Percentiles rank a stretch among this genome's conserved stretches.
Evolutionary conservation across 2,113 vertebrate species (phyloP).

Genomic region (Callorhinus ursinus): DNA sequence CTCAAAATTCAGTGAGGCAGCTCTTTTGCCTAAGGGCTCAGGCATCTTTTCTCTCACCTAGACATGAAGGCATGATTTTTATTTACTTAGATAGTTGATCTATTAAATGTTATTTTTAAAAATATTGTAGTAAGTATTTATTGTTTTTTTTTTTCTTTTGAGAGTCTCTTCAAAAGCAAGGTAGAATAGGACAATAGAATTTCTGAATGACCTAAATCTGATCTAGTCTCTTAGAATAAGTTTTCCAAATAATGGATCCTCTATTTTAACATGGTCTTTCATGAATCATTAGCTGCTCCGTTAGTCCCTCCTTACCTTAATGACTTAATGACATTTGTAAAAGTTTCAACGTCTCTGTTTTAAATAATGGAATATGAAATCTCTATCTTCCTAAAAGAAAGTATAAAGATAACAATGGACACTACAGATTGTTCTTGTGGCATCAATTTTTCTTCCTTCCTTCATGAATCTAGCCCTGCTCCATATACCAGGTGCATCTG

Average conservation of each 20-base stretch:
- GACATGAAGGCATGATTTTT: background rate
- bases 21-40: background rate
- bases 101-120: background rate
- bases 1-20: background rate
- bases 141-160: background rate
- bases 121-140: background rate
- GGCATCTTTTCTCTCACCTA: background rate
- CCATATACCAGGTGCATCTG: background rate
- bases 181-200: background rate
- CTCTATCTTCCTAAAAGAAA: background rate
- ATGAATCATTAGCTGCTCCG: background rate
- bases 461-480: background rate
- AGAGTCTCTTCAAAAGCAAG: conserved; percentile 8
- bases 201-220: background rate
- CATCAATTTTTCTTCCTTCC: background rate
- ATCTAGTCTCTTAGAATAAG: background rate
- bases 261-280: background rate
- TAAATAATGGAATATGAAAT: background rate
- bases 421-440: background rate
- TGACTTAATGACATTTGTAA: background rate
- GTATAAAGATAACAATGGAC: background rate
- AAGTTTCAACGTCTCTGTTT: background rate
- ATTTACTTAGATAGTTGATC: background rate
- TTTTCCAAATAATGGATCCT: background rate
- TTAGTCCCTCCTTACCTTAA: background rate